Percentiles rank a stretch among this genome's conserved stretches.
These are phyloP conservation scores for Chouioia cunea DNA, from an alignment of 2,888 invertebrate genomes.

Conservation along the genomic window DNA sequence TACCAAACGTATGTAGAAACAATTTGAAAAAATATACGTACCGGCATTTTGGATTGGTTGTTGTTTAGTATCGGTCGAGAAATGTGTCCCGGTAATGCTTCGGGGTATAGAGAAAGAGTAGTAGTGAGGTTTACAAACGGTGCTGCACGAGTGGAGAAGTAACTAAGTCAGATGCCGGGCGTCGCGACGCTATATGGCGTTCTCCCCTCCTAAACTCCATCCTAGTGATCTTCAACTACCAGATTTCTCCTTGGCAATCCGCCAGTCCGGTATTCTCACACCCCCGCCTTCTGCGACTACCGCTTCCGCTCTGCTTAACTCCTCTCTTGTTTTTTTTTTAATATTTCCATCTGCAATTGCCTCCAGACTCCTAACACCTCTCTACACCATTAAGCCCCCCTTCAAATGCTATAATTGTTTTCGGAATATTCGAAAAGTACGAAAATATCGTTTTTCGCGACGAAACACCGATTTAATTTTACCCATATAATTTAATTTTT, in stretches of 20 bases:
- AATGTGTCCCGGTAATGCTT: conserved; percentile 40
- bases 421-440: conserved; percentile 30
- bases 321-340: conserved; percentile 7
- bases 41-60: conserved; percentile 61
- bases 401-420: conserved; percentile 45
- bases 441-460: conserved; percentile 22
- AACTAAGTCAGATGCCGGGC: conserved; percentile 65
- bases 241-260: conserved; percentile 58
- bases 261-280: conserved; percentile 65
- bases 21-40: conserved; percentile 53
- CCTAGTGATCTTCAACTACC: conserved; percentile 55
- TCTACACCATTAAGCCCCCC: conserved; percentile 35
- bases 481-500: too few relatives aligned
- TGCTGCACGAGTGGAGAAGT: conserved; percentile 58
- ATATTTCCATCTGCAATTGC: conserved; percentile 13
- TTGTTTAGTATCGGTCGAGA: conserved; percentile 41
- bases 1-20: neutral
- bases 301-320: neutral
- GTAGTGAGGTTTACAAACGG: conserved; percentile 57
- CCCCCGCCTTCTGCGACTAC: conserved; percentile 55
- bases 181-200: conserved; percentile 72
- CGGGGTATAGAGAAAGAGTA: conserved; percentile 21
- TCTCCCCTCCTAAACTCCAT: conserved; percentile 62
- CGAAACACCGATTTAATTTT: too few relatives aligned
- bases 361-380: conserved; percentile 56